Percentiles rank a stretch among this genome's conserved stretches.
phyloP scores from a whole-genome alignment of 2,888 invertebrate species.

The Hemithea aestivaria region DNA sequence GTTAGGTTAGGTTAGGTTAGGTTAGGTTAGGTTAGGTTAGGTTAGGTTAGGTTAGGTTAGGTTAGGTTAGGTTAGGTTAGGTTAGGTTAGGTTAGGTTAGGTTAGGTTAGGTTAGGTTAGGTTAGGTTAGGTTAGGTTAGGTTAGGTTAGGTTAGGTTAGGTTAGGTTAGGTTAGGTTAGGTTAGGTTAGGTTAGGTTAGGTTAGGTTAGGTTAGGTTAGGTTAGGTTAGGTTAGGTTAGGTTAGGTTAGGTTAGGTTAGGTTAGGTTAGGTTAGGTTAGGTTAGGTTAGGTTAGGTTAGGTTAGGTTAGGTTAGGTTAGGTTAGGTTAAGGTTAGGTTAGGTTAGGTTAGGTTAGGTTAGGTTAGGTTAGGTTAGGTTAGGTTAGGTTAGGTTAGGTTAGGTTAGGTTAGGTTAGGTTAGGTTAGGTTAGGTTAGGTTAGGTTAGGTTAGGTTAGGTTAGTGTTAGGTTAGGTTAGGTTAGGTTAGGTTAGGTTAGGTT shows the following conservation, averaged over 20 bases:
- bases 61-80: conserved; percentile 16
- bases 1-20: conserved; percentile 11
- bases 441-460: conserved; percentile 16
- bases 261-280: conserved; percentile 11
- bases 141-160: conserved; percentile 18
- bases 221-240: conserved; percentile 4
- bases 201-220: conserved; percentile 8
- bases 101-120: conserved; percentile 16
- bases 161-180: conserved; percentile 17
- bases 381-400: conserved; percentile 11
- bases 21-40: conserved; percentile 16
- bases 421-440: conserved; percentile 12
- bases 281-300: conserved; percentile 16
- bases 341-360: conserved; percentile 9
- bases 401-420: conserved; percentile 15
- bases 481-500: conserved; percentile 15
- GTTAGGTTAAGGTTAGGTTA: conserved; percentile 14
- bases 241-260: conserved; percentile 8
- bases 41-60: conserved; percentile 14
- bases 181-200: conserved; percentile 6
- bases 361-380: conserved; percentile 8
- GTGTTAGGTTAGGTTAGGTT: conserved; percentile 18
- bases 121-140: conserved; percentile 18
- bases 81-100: conserved; percentile 17
- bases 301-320: conserved; percentile 13